Evolutionary conservation across 2,113 vertebrate genomes (phyloP), one percentile per base, ranked within the genome.

Genomic region (Cyrtonyx montezumae): DNA sequence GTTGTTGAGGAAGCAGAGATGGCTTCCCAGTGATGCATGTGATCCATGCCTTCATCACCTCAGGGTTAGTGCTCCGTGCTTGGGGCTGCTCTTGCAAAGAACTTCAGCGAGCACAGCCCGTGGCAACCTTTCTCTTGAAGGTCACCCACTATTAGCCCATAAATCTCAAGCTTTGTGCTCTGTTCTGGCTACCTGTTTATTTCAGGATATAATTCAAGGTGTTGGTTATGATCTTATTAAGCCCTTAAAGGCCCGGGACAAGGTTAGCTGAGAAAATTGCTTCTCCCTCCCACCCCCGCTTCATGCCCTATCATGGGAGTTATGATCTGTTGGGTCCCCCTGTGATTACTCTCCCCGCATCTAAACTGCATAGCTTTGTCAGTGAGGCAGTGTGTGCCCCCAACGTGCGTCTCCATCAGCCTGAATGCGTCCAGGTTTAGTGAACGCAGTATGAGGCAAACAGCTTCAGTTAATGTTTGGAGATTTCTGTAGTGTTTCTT

Each of bases 211-310:
- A 94, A 95, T 93, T 96, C 91, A 91, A 94, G 84, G 67, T 90
- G 87, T 96, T 90, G 84, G 87, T 94, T 94, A 94, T 80, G 92
- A 87, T 93, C 89, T 94, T 95, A 86, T 83, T 80, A 90, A 91
- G 65, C 23, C 46, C 79, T 92, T 63, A 85, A 65, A 94, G 82
- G 89, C 87, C 36, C 48, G 11, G 51, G 91, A 96, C 84, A 88
- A 96, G 84, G 84, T 95, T 95, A 96, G 79, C 69, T 68, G 78
- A 91, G 93, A 96, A 96, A 95, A 96, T 96, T 96, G 76, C 94
- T 95, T 96, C 84, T 80, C 49, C 26, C 26, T 84, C 63, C 67
- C 48, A 69, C 13, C 62, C 13, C 13, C 9, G 19, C 55, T 87
- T 48, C 45, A 20, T 78, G 40, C 14, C n/a, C 46, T 85, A 3